Conservation (phyloP, 2,888 invertebrate genomes). For the Drosophila atripex region DNA sequence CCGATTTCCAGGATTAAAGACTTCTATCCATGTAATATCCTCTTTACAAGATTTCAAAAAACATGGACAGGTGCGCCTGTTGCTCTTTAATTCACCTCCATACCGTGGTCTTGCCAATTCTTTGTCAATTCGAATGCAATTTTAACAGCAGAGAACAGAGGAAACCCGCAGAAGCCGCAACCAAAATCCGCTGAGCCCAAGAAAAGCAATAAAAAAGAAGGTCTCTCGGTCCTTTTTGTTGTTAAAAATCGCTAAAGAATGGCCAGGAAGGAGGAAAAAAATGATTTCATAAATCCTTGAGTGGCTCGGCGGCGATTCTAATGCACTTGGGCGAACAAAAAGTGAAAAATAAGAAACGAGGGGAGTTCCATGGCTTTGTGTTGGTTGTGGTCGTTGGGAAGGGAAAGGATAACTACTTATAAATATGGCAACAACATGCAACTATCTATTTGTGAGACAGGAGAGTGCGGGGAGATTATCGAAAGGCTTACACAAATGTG, state of each 20-base stretch:
- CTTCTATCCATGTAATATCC: conserved; percentile 5
- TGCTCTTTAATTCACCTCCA: conserved; percentile 17
- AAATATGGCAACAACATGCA: conserved; percentile 51
- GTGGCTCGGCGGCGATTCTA: conserved; percentile 62
- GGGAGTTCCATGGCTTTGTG: conserved; percentile 36
- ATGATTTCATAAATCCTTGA: conserved; percentile 73
- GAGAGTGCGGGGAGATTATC: conserved; percentile 32
- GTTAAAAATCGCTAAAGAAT: conserved; percentile 34
- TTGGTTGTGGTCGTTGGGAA: conserved; percentile 3
- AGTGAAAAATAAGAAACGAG: conserved; percentile 26
- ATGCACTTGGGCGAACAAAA: conserved; percentile 78
- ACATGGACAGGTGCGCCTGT: conserved; percentile 51
- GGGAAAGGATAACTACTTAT: conserved; percentile 39
- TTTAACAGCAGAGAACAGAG: conserved; percentile 40
- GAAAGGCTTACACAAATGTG: conserved; percentile 73
- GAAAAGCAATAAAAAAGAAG: conserved; percentile 13
- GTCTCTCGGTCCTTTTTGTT: conserved; percentile 61
- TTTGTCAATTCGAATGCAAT: conserved; percentile 55
- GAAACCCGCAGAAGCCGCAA: conserved; percentile 55
- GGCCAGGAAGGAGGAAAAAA: conserved; percentile 46
- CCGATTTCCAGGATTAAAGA: neutral
- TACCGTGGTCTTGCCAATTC: conserved; percentile 16
- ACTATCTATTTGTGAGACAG: conserved; percentile 34
- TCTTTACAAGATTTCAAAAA: neutral
- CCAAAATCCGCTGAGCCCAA: conserved; percentile 51